Conservation (phyloP, 2,888 invertebrate genomes). For the Dendrolimus pini region DNA sequence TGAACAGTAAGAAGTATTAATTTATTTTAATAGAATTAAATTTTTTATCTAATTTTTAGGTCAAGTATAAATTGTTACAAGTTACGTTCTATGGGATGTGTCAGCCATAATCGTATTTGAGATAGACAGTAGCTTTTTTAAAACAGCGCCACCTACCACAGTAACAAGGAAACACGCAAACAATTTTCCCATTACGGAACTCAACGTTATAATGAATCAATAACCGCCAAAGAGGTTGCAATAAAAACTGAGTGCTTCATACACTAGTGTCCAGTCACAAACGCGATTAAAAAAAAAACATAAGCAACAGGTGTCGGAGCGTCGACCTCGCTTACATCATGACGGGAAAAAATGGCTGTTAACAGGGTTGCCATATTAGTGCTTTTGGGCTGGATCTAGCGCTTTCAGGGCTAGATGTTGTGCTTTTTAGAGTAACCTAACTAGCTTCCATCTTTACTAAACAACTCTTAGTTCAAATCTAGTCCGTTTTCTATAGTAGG, state of each 20-base stretch:
- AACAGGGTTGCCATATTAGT: slow-evolving; percentile 21
- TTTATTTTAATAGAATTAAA: too few relatives aligned
- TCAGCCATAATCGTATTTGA: too few relatives aligned
- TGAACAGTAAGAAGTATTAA: too few relatives aligned
- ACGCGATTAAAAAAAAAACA: slow-evolving; percentile 15
- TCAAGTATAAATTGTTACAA: too few relatives aligned
- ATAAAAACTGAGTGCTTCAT: slow-evolving; percentile 54
- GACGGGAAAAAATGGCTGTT: slow-evolving; percentile 46
- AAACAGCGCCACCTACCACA: not conserved
- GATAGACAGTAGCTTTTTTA: not conserved
- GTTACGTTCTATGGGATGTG: too few relatives aligned
- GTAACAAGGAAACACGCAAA: not conserved
- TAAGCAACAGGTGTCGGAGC: slow-evolving; percentile 31
- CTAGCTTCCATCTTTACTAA: too few relatives aligned
- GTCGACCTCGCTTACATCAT: slow-evolving; percentile 47
- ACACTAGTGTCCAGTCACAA: slow-evolving; percentile 42
- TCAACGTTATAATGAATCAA: slow-evolving; percentile 43
- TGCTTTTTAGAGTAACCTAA: too few relatives aligned
- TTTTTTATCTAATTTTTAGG: too few relatives aligned
- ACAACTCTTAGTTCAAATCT: too few relatives aligned
- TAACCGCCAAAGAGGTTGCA: slow-evolving; percentile 42
- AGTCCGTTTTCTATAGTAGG: too few relatives aligned
- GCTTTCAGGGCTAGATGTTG: too few relatives aligned
- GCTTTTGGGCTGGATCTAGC: not conserved
- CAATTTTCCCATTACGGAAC: not conserved